Base-by-base conservation (phyloP, 1,140 invertebrate genomes). In the Nilaparvata lugens region DNA sequence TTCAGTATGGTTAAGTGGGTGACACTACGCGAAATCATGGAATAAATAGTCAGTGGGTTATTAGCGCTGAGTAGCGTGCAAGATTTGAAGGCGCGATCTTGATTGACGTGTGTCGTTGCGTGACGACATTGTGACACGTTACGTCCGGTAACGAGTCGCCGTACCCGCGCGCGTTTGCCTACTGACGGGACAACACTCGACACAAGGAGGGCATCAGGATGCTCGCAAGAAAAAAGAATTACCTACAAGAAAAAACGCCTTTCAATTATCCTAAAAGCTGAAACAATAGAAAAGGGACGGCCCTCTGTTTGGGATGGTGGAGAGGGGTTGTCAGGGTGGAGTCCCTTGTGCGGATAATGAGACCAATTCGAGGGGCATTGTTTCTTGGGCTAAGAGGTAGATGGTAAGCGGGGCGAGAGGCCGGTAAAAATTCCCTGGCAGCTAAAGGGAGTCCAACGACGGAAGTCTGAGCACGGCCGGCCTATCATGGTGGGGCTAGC, bases 181-280 rank as follows among this genome's bases (percentile, higher is more conserved):
- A 35, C 31, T 35, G 31, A 35, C n/a, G n/a, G n/a, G n/a, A n/a
- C n/a, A n/a, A n/a, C 31, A 35, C 31, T 35, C 13, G 2, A 11
- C 7, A 11, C 31, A 6, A 35, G 31, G 31, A 35, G 31, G 7
- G 31, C 31, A 35, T 11, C 31, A 35, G 31, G 31, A 35, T 35
- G 31, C 31, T 11, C 13, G 31, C 13, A 35, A 35, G 31, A 35
- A 35, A 35, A 35, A 35, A 35, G 31, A 35, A 35, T 35, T 35
- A 35, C 31, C 31, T 35, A 35, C 31, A 35, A 35, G 31, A 60
- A 16, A 55, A 60, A 60, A 43, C 23, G 52, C 19, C 52, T 43
- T 60, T 60, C 59, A 60, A 60, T 60, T 60, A 60, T 55, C 59
- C 43, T 60, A 60, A 60, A 52, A 60, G 59, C 21, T 48, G 52